Evolutionary conservation across 2,797 vertebrate species (phyloP), one percentile per base, ranked within the genome.

Genomic region (Sebastes flavidus): DNA sequence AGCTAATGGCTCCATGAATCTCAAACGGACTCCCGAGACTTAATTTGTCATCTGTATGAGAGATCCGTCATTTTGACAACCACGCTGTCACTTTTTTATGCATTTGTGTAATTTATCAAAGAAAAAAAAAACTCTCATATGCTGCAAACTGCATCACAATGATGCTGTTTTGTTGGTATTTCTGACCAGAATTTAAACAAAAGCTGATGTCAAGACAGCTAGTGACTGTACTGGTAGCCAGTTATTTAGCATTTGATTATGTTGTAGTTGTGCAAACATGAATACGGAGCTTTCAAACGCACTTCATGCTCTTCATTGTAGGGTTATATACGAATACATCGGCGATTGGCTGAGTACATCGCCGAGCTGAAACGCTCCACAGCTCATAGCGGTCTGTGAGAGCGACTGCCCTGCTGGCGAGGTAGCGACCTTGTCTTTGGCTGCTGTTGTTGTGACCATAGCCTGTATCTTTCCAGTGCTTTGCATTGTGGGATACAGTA

Each of bases 1-100:
- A 49, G 55, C 74, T 90, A 83, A 86, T 78, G 76, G 69, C 70
- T 80, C 70, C 82, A 80, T 79, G 85, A 78, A 86, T 90, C 67
- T 77, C 13, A 65, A 86, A 85, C 67, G 52, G 7, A 56, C 60
- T 77, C 12, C 66, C 24, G 29, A 83, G 69, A 83, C 38, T 75
- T 54, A 4, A 83, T 87, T 75, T 75, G 71, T 89, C 75, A 73
- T 74, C 73, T 25, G 20, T 49, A 4, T 7, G 12, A 77, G 68
- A 69, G 60, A 80, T 83, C 29, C 9, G 24, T 90, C 80, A 84
- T 77, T 59, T 74, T 75, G 83, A 85, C 80, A 81, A 46, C 63
- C 46, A 6, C 2, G 66, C 56, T 66, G 25, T 78, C 82, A 78
- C 72, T 29, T 9, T 20, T 42, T 55, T 73, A 79, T 59, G 65